phyloP scores from a whole-genome alignment of 2,797 vertebrate species.

The Sebastes minor region DNA sequence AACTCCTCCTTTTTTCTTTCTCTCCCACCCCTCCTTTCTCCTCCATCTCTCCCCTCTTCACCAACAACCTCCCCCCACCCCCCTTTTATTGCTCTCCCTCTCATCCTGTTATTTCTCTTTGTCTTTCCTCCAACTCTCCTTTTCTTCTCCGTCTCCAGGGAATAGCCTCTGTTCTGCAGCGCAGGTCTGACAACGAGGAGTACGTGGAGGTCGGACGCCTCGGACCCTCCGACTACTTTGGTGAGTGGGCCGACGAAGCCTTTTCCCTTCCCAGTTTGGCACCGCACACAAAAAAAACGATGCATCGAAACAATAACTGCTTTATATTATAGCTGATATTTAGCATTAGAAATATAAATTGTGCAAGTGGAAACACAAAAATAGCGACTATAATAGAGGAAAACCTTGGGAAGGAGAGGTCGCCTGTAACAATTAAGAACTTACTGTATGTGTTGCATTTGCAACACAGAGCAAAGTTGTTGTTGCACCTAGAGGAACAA shows the following conservation, averaged over 20 bases:
- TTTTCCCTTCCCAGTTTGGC: neutral
- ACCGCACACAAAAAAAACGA: neutral
- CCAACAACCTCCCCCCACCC: neutral
- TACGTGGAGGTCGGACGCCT: slow-evolving; percentile 95
- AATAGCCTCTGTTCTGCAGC: slow-evolving; percentile 95
- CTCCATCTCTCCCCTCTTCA: neutral
- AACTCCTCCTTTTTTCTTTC: slow-evolving; percentile 30
- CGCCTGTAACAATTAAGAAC: too few relatives aligned
- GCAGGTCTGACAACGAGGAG: slow-evolving; percentile 94
- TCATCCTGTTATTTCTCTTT: slow-evolving; percentile 9
- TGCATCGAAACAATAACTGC: neutral
- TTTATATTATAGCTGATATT: neutral
- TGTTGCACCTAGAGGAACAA: too few relatives aligned
- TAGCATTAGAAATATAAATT: neutral
- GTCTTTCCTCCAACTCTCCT: slow-evolving; percentile 11
- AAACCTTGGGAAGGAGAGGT: too few relatives aligned
- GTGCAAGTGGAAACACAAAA: neutral
- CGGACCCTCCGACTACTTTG: slow-evolving; percentile 96
- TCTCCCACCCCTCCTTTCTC: neutral
- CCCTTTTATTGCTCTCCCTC: slow-evolving; percentile 2
- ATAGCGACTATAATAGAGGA: neutral
- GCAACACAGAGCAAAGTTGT: too few relatives aligned
- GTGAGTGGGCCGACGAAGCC: slow-evolving; percentile 77
- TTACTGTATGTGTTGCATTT: too few relatives aligned
- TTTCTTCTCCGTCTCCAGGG: slow-evolving; percentile 80